phyloP scores from a whole-genome alignment of 37 sponge, comb jelly and placozoan species.

The Crambe crambe region DNA sequence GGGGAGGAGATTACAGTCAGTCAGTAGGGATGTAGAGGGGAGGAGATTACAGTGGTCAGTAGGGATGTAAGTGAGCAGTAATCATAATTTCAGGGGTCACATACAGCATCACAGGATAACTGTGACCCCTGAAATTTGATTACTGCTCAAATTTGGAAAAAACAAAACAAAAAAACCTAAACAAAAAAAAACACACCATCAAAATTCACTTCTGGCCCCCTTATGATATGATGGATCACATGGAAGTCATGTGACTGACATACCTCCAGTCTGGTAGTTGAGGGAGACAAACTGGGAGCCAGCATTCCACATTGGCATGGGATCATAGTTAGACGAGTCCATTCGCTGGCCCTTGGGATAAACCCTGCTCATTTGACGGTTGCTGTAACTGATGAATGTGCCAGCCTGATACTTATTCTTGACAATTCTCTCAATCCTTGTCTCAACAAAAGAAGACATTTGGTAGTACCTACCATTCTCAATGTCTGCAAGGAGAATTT shows the following conservation, averaged over 20 bases:
- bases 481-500: slow-evolving; percentile 13
- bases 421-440: slow-evolving; percentile 73
- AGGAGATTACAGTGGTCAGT: neutral
- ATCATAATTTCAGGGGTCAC: too few species aligned
- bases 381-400: slow-evolving; percentile 66
- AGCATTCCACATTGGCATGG: slow-evolving; percentile 90
- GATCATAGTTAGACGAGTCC: slow-evolving; percentile 97
- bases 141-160: too few species aligned
- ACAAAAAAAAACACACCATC: too few species aligned
- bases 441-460: slow-evolving; percentile 98
- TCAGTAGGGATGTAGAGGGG: neutral
- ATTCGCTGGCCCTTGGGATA: slow-evolving; percentile 94
- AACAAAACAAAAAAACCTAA: too few species aligned
- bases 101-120: too few species aligned
- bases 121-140: too few species aligned
- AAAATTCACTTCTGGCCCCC: neutral
- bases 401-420: slow-evolving; percentile 59
- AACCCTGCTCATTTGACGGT: slow-evolving; percentile 80
- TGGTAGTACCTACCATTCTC: slow-evolving; percentile 72
- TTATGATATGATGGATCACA: neutral
- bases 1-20: too few species aligned
- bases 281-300: slow-evolving; percentile 94
- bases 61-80: neutral
- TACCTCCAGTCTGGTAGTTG: slow-evolving; percentile 96
- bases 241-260: neutral